Conservation (phyloP, 1,140 invertebrate species). For the Chlorops oryzae region DNA sequence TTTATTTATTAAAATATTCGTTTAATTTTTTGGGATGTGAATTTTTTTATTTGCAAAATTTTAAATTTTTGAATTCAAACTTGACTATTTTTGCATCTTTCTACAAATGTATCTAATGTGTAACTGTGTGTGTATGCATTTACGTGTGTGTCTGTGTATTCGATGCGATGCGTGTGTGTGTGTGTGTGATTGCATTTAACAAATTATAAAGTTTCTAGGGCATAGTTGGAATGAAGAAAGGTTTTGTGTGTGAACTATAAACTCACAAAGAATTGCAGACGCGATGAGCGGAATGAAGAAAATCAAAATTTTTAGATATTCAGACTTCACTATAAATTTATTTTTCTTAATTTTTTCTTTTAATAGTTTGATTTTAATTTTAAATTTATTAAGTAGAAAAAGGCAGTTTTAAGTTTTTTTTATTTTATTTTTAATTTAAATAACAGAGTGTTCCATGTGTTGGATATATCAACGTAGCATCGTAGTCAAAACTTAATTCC, state of each 20-base stretch:
- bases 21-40: constrained; percentile 41
- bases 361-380: no score
- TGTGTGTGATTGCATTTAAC: constrained; percentile 14
- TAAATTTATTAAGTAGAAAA: no score
- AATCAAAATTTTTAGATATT: constrained; percentile 21
- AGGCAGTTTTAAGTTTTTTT: no score
- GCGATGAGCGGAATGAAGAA: constrained; percentile 34
- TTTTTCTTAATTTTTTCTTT: no score
- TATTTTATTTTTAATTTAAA: no score
- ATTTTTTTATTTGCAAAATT: constrained; percentile 34
- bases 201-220: constrained; percentile 27
- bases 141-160: background rate
- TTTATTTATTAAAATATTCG: no score
- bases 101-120: no score
- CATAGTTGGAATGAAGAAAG: background rate
- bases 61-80: constrained; percentile 21
- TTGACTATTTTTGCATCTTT: constrained; percentile 5
- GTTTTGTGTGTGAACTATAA: background rate
- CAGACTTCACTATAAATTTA: constrained; percentile 3
- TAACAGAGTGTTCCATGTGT: no score
- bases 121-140: background rate
- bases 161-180: constrained; percentile 4
- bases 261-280: constrained; percentile 14
- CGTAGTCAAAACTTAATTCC: no score
- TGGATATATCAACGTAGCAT: no score